These are phyloP conservation scores for Lepidostoma basale DNA, from an alignment of 1,140 invertebrate species.

Conservation along the genomic window DNA sequence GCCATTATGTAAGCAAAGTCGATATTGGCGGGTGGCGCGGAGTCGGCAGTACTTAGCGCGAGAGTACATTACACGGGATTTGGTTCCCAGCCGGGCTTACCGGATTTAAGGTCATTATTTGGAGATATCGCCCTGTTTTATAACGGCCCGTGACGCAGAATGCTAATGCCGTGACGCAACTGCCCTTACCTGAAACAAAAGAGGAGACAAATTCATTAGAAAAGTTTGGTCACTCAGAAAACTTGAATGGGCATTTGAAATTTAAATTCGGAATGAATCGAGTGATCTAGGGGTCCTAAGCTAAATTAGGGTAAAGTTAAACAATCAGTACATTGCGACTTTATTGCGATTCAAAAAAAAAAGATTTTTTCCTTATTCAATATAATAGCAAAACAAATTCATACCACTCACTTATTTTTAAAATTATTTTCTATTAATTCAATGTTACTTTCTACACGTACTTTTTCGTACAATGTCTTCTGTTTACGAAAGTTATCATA, in stretches of 20 bases:
- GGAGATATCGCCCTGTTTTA: constrained; percentile 37
- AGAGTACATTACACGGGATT: constrained; percentile 26
- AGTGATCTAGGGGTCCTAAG: no score
- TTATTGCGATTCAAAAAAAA: no score
- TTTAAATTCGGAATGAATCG: no score
- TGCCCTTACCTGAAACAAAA: constrained; percentile 38
- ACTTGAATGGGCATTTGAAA: neutral
- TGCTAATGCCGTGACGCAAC: constrained; percentile 35
- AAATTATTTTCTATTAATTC: no score
- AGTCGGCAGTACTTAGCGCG: constrained; percentile 22
- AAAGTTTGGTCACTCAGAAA: constrained; percentile 34
- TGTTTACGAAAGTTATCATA: no score
- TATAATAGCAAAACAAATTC: no score
- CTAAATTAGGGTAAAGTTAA: no score
- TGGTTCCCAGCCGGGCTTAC: constrained; percentile 31
- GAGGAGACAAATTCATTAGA: constrained; percentile 38
- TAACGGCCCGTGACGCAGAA: constrained; percentile 31
- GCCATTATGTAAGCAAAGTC: constrained; percentile 17
- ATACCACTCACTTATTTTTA: no score
- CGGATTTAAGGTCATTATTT: constrained; percentile 44
- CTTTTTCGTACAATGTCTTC: no score
- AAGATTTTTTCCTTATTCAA: no score
- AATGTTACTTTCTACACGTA: no score
- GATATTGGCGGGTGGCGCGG: neutral
- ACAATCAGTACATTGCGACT: no score